Conservation (phyloP, 2,113 vertebrate genomes). For the Mobula hypostoma region DNA sequence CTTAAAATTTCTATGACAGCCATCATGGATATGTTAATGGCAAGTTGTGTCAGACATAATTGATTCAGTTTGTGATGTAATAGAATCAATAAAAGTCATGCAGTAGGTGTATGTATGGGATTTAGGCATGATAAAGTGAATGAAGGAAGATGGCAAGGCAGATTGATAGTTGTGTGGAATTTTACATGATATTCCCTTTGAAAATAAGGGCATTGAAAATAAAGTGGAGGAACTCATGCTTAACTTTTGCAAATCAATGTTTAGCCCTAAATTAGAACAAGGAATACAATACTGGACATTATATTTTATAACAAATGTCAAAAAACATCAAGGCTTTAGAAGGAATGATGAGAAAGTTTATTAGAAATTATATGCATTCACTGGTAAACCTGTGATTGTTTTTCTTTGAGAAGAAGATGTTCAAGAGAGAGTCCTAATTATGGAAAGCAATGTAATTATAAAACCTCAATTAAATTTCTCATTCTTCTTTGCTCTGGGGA, state of each 20-base stretch:
- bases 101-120: neutral
- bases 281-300: neutral
- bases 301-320: no score
- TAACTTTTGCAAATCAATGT: neutral
- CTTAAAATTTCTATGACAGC: no score
- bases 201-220: neutral
- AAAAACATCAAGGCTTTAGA: neutral
- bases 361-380: neutral
- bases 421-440: neutral
- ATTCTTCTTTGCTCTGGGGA: no score
- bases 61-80: neutral
- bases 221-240: neutral
- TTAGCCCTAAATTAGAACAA: neutral
- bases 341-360: neutral
- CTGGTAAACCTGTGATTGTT: neutral
- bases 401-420: neutral
- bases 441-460: neutral
- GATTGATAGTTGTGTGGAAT: neutral
- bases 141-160: neutral
- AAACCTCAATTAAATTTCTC: no score
- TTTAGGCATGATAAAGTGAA: no score
- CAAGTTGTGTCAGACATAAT: neutral
- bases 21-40: no score
- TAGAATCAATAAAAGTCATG: neutral
- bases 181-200: neutral